These are phyloP conservation scores for Sylvilagus floridanus DNA, from an alignment of 2,797 vertebrate genomes.

Conservation along the genomic window DNA sequence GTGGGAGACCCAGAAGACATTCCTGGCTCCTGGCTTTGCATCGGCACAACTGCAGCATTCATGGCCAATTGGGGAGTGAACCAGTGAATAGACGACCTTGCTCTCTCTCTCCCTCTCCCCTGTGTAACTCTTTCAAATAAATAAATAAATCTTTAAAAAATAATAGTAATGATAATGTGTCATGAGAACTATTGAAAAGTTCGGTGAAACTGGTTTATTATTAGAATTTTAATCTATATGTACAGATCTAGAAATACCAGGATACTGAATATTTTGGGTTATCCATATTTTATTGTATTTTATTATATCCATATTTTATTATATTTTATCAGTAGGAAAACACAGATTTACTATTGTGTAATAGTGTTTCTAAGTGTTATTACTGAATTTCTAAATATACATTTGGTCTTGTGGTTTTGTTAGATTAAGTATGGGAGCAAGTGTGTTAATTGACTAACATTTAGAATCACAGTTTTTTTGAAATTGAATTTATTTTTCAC, in stretches of 20 bases:
- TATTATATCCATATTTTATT: conserved; percentile 13
- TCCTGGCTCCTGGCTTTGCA: no score
- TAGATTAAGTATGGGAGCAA: background rate
- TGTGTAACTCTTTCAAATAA: no score
- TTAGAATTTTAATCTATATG: conserved; percentile 9
- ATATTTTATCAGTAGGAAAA: conserved; percentile 28
- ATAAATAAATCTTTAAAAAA: background rate
- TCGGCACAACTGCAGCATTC: no score
- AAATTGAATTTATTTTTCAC: conserved; percentile 10
- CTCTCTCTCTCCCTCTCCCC: no score
- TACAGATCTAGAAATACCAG: background rate
- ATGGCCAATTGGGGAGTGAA: no score
- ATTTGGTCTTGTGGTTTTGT: conserved; percentile 28
- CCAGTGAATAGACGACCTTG: no score
- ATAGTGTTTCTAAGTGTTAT: background rate
- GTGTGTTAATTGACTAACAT: conserved; percentile 12
- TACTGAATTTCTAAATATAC: conserved; percentile 19
- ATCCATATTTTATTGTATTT: conserved; percentile 21
- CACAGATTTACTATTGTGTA: background rate
- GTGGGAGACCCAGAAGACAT: no score
- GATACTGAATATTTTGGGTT: background rate
- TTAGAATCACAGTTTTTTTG: conserved; percentile 46
- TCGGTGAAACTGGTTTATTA: conserved; percentile 19
- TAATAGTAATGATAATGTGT: background rate
- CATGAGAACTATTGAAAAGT: conserved; percentile 11